A percentile compares a stretch with the other conserved stretches of the same genome.
These are phyloP conservation scores for Phainopepla nitens DNA, from an alignment of 2,113 vertebrate genomes.

Conservation along the genomic window DNA sequence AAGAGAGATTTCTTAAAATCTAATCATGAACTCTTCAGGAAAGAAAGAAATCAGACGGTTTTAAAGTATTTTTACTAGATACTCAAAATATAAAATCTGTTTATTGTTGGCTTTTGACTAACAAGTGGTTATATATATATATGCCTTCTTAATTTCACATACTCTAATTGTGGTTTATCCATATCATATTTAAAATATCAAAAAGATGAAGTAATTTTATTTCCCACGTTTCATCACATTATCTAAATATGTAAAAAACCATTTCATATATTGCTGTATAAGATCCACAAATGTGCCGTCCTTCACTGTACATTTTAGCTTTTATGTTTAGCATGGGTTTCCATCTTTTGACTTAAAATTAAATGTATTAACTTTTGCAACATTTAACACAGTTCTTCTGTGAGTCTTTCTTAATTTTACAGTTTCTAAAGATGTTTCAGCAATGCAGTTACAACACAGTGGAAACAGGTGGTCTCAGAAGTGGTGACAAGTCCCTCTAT, in stretches of 20 bases:
- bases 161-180: not conserved
- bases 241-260: not conserved
- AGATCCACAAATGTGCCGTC: not conserved
- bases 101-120: not conserved
- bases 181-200: not conserved
- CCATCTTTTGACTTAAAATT: not conserved
- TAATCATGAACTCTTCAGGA: not conserved
- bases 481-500: not conserved
- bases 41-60: not conserved
- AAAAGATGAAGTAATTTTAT: not conserved
- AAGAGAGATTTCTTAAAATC: not conserved
- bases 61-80: not conserved
- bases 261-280: not conserved
- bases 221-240: not conserved
- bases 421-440: not conserved
- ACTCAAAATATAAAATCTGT: not conserved
- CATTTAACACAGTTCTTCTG: not conserved
- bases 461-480: not conserved
- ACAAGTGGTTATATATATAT: not conserved
- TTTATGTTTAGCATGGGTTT: not conserved
- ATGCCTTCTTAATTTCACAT: not conserved
- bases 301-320: not conserved
- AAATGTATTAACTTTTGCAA: not conserved
- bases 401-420: not conserved
- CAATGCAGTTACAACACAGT: not conserved